Evolutionary conservation across 2,888 invertebrate species (phyloP).

Genomic region (Lucinisca nassula): DNA sequence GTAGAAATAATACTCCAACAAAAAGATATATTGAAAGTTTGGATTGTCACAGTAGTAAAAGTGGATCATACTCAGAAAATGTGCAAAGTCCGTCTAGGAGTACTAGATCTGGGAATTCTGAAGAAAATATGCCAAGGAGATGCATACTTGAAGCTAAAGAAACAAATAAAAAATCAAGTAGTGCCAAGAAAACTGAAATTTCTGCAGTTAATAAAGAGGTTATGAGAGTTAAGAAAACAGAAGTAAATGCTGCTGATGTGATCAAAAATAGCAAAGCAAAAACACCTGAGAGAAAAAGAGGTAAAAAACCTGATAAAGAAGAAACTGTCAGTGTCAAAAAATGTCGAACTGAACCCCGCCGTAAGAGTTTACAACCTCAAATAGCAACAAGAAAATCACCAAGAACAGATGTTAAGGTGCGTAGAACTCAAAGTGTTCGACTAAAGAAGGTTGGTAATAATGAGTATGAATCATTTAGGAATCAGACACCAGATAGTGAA

Average conservation of each 20-base stretch:
- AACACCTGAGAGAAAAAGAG: neutral
- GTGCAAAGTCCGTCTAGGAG: no score
- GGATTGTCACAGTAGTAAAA: no score
- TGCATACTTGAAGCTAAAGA: no score
- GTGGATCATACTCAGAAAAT: no score
- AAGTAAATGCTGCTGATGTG: neutral
- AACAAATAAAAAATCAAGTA: neutral
- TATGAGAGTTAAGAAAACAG: neutral
- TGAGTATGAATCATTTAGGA: slow-evolving; percentile 71
- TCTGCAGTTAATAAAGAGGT: neutral
- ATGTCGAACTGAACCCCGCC: slow-evolving; percentile 73
- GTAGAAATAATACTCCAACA: slow-evolving; percentile 5
- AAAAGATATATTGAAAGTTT: no score
- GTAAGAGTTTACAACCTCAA: slow-evolving; percentile 56
- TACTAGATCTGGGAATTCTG: no score
- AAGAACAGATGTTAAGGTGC: slow-evolving; percentile 55
- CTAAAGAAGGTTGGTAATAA: slow-evolving; percentile 64
- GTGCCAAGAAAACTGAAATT: neutral
- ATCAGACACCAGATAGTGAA: slow-evolving; percentile 73
- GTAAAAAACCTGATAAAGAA: neutral
- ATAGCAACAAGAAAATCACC: slow-evolving; percentile 1
- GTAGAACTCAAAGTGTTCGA: slow-evolving; percentile 66
- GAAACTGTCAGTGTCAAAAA: slow-evolving; percentile 36
- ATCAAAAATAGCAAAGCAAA: neutral
- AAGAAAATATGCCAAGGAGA: no score